Evolutionary conservation across 2,113 vertebrate genomes (phyloP).

Genomic region (Crotophaga sulcirostris): DNA sequence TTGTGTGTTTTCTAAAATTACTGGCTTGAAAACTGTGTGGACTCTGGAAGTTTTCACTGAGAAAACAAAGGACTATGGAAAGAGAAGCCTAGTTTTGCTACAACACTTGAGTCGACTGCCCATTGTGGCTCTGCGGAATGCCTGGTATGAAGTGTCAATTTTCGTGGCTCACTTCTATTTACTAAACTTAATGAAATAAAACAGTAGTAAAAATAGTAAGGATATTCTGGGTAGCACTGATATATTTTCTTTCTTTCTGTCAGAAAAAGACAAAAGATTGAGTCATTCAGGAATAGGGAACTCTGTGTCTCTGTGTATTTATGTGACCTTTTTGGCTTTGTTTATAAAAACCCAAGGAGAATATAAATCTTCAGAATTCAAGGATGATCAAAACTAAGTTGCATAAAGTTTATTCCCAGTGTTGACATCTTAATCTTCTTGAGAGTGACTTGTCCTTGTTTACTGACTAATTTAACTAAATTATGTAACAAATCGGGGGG

Average conservation of each 20-base stretch:
- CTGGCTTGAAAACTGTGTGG: neutral
- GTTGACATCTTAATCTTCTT: neutral
- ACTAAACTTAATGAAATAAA: neutral
- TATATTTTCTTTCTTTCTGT: neutral
- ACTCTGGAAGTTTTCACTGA: neutral
- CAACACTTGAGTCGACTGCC: neutral
- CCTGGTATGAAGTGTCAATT: neutral
- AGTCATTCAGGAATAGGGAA: neutral
- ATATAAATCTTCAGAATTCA: neutral
- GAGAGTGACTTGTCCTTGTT: slow-evolving; percentile 3
- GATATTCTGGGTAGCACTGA: neutral
- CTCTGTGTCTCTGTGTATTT: neutral
- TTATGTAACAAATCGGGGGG: neutral
- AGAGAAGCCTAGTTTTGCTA: neutral
- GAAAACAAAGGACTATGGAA: neutral
- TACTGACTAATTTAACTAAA: neutral
- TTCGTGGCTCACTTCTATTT: neutral
- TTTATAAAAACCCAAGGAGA: neutral
- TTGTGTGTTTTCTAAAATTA: neutral
- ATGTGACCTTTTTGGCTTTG: neutral
- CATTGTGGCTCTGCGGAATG: neutral
- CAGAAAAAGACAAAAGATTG: neutral
- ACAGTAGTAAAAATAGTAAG: neutral
- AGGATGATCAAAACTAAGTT: neutral
- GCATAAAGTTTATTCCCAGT: neutral